Percentiles rank a stretch among this genome's conserved stretches.
Evolutionary conservation across 1,140 invertebrate species (phyloP).

Genomic region (Adoxophyes honmai): DNA sequence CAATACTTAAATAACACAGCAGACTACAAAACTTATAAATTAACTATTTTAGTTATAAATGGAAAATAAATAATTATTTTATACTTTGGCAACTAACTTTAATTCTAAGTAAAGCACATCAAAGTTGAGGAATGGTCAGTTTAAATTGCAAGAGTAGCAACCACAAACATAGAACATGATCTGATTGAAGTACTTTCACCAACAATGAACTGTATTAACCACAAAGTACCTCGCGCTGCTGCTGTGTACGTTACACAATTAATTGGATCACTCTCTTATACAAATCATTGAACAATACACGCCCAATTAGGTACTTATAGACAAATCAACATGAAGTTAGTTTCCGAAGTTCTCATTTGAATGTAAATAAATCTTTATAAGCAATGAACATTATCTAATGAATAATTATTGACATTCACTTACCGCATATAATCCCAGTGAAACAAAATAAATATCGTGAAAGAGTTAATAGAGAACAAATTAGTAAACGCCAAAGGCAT

Average conservation of each 20-base stretch:
- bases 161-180: background rate
- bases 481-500: background rate
- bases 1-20: too few relatives aligned
- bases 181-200: background rate
- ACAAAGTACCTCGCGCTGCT: background rate
- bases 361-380: background rate
- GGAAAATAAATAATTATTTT: too few relatives aligned
- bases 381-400: background rate
- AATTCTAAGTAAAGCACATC: too few relatives aligned
- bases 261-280: background rate
- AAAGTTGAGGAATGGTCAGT: too few relatives aligned
- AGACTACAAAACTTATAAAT: too few relatives aligned
- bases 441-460: background rate
- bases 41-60: too few relatives aligned
- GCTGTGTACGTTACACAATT: constrained; percentile 5
- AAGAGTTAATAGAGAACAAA: background rate
- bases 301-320: background rate
- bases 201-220: background rate
- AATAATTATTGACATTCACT: background rate
- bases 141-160: too few relatives aligned
- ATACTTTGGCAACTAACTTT: too few relatives aligned
- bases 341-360: background rate
- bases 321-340: too few relatives aligned
- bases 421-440: background rate
- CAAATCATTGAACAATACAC: background rate